Evolutionary conservation across 2,888 invertebrate genomes (phyloP).

Genomic region (Lobophora halterata): DNA sequence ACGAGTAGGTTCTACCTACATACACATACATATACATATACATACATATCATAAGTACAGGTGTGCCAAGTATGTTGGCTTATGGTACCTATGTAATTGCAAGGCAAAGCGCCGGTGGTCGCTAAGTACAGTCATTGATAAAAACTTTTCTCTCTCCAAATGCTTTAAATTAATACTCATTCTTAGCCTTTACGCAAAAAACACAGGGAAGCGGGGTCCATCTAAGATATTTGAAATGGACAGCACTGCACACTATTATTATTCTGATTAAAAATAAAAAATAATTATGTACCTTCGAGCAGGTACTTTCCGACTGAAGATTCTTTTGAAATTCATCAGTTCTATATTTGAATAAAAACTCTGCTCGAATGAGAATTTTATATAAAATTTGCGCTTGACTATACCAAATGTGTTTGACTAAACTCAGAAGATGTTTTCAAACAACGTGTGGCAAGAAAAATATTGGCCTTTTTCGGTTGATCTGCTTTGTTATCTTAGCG

Average conservation of each 20-base stretch:
- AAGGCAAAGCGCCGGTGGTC: constrained; percentile 26
- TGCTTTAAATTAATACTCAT: no score
- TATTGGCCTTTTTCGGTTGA: constrained; percentile 32
- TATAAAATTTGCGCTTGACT: constrained; percentile 24
- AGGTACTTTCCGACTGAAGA: no score
- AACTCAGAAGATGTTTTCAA: constrained; percentile 44
- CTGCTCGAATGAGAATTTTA: not conserved
- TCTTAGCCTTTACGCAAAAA: no score
- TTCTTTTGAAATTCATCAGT: no score
- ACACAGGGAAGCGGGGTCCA: no score
- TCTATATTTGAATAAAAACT: no score
- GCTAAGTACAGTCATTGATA: constrained; percentile 8
- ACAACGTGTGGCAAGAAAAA: constrained; percentile 43
- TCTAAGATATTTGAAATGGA: no score
- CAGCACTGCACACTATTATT: no score
- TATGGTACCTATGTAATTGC: constrained; percentile 24
- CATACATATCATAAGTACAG: constrained; percentile 10
- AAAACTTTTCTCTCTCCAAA: not conserved
- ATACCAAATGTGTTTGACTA: constrained; percentile 38
- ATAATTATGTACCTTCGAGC: no score
- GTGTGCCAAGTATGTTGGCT: constrained; percentile 23
- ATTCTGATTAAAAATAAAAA: no score
- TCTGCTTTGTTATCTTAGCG: constrained; percentile 25
- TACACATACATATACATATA: not conserved
- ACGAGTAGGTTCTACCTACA: constrained; percentile 28